Evolutionary conservation across 64 coral and sea anemone species (phyloP).

Genomic region (Stichodactyla helianthus): DNA sequence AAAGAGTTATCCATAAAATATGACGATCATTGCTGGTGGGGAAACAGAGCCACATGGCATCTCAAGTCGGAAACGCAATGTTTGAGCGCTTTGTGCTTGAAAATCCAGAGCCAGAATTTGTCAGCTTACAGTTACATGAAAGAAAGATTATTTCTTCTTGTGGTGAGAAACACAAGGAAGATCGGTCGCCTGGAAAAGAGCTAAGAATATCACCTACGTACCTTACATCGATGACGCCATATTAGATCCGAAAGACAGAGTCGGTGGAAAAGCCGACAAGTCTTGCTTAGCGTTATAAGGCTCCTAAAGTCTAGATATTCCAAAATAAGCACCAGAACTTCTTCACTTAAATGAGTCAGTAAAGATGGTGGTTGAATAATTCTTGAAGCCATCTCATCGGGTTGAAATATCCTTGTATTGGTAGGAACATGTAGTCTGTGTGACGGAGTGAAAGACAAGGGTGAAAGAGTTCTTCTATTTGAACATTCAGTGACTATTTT

Average conservation of each 20-base stretch:
- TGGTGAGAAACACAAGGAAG: conserved; percentile 24
- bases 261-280: conserved; percentile 95
- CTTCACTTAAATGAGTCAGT: conserved; percentile 97
- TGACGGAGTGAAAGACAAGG: conserved; percentile 53
- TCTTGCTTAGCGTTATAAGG: conserved; percentile 98
- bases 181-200: conserved; percentile 11
- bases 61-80: conserved; percentile 56
- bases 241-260: conserved; percentile 99
- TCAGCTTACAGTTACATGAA: conserved; percentile 26
- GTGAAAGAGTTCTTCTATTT: conserved; percentile 35
- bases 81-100: conserved; percentile 43
- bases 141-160: conserved; percentile 23
- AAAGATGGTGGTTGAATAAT: conserved; percentile 95
- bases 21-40: conserved; percentile 14
- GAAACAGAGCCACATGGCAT: conserved; percentile 61
- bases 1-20: conserved; percentile 27
- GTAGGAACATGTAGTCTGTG: conserved; percentile 77
- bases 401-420: conserved; percentile 95
- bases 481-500: conserved; percentile 70
- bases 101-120: conserved; percentile 18
- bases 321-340: conserved; percentile 98
- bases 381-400: conserved; percentile 89
- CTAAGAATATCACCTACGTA: conserved; percentile 66
- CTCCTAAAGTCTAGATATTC: conserved; percentile 98
- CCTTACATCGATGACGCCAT: conserved; percentile 99